A percentile compares a stretch with the other conserved stretches of the same genome.
Conservation (phyloP, 2,888 invertebrate species). For the Gisinianus flammeolus region DNA sequence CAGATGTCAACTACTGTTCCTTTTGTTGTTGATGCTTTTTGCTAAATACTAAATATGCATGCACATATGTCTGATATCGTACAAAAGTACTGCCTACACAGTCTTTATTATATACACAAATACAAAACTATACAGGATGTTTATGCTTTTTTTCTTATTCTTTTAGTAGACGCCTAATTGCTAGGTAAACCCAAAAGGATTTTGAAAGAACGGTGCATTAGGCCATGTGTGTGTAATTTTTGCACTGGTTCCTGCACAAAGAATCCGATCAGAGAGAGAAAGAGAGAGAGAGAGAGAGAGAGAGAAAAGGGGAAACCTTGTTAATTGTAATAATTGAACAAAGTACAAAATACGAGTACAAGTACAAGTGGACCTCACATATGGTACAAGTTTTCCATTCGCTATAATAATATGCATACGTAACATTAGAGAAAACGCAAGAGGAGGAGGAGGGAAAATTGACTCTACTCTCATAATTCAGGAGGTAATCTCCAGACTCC, state of each 20-base stretch:
- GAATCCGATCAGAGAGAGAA: background rate
- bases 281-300: background rate
- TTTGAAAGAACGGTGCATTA: background rate
- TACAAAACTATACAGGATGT: no score
- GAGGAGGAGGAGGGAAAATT: background rate
- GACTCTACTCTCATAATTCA: background rate
- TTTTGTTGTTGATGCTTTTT: background rate
- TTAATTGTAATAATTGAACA: constrained; percentile 12
- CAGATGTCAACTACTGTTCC: background rate
- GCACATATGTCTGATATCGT: background rate
- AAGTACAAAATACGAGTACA: background rate
- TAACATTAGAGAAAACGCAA: background rate
- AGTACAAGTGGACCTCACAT: background rate
- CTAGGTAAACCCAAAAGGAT: background rate
- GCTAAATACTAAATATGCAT: background rate
- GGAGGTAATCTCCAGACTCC: background rate
- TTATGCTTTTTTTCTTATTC: background rate
- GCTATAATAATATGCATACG: background rate
- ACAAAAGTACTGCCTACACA: background rate
- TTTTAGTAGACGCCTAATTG: background rate
- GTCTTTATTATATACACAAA: background rate
- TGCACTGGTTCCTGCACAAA: background rate
- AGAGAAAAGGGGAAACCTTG: background rate
- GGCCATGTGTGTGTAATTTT: background rate
- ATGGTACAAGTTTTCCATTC: background rate